phyloP scores from a whole-genome alignment of 1,140 invertebrate species.

The Chelonus insularis region DNA sequence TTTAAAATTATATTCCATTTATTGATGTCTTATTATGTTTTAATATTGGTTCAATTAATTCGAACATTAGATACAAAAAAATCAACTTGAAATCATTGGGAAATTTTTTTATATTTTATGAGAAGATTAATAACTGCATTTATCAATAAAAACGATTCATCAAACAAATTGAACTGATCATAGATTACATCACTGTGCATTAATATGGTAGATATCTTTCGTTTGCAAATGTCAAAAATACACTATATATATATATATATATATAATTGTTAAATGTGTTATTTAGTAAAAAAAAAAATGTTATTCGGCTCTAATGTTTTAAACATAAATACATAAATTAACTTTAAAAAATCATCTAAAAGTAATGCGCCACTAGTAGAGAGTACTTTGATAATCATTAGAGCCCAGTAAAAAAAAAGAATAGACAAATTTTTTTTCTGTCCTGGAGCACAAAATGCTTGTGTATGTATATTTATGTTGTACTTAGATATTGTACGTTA shows the following conservation, averaged over 20 bases:
- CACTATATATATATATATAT: no score
- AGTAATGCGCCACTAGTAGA: not conserved
- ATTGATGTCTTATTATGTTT: no score
- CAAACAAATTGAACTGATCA: conserved; percentile 24
- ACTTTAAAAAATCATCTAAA: conserved; percentile 5
- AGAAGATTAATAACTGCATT: not conserved
- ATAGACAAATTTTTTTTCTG: conserved; percentile 45
- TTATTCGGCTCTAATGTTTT: conserved; percentile 47
- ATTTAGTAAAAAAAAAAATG: conserved; percentile 30
- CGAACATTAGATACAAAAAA: no score
- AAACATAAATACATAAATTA: not conserved
- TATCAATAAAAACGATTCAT: not conserved
- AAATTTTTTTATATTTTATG: not conserved
- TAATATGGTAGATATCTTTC: conserved; percentile 46
- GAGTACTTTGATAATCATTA: conserved; percentile 34
- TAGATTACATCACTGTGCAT: conserved; percentile 46
- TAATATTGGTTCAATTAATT: no score
- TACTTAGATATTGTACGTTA: conserved; percentile 52
- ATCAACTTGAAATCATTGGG: no score
- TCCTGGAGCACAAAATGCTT: conserved; percentile 57
- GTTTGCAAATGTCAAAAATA: conserved; percentile 51
- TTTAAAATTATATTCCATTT: no score
- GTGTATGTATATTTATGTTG: conserved; percentile 61
- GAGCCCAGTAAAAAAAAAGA: conserved; percentile 49
- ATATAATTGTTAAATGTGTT: conserved; percentile 53